These are phyloP conservation scores for Pandemis cinnamomeana DNA, from an alignment of 2,888 invertebrate genomes.

Conservation along the genomic window DNA sequence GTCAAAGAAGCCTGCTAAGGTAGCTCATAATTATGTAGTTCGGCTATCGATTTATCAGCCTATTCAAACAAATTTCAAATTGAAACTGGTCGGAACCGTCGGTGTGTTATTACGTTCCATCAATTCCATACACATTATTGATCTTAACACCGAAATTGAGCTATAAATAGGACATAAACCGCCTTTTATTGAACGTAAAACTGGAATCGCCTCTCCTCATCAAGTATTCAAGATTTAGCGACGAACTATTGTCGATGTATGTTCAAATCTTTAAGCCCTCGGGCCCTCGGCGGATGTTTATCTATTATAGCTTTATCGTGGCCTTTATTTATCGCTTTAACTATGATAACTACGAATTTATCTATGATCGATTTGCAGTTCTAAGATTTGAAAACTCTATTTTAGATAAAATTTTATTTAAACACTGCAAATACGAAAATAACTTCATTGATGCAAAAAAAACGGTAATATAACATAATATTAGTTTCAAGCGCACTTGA, in stretches of 20 bases:
- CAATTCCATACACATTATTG: conserved; percentile 46
- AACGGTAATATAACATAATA: not conserved
- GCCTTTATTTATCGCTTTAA: conserved; percentile 48
- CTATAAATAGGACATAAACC: conserved; percentile 59
- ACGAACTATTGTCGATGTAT: conserved; percentile 45
- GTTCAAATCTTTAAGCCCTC: conserved; percentile 40
- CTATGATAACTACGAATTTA: conserved; percentile 41
- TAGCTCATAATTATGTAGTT: not conserved
- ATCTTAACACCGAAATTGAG: conserved; percentile 54
- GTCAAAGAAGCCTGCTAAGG: not conserved
- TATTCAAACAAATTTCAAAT: not conserved
- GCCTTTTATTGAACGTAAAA: conserved; percentile 56
- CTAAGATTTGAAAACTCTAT: conserved; percentile 18
- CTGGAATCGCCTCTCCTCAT: conserved; percentile 52
- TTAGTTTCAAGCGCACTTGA: conserved; percentile 1
- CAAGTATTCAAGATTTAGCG: conserved; percentile 54
- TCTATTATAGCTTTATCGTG: conserved; percentile 46
- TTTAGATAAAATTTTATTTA: not conserved
- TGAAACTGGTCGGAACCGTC: not conserved
- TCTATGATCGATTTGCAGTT: conserved; percentile 43
- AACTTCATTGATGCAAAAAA: not conserved
- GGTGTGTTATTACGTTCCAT: conserved; percentile 3
- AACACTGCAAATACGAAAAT: conserved; percentile 2
- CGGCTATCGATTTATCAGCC: not conserved
- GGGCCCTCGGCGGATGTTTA: conserved; percentile 40